Evolutionary conservation across 2,113 vertebrate genomes (phyloP), one percentile per base, ranked within the genome.

Genomic region (Helogale parvula): DNA sequence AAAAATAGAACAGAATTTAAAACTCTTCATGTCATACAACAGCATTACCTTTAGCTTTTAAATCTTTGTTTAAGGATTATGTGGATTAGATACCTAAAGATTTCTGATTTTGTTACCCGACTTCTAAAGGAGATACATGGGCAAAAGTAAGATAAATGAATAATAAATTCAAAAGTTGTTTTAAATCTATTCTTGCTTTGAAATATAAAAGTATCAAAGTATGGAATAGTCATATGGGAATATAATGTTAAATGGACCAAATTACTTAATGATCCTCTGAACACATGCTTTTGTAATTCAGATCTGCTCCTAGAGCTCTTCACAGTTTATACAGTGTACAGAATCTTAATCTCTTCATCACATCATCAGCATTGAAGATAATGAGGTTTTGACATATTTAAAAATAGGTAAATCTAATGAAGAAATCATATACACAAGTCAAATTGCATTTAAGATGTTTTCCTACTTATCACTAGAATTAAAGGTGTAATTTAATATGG

Each of bases 371-470:
- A 93, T 97, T 97, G 50, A 69, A 74, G 68, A 79, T 96, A 96
- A 98, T 89, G 82, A 97, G 86, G 77, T 82, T 97, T 93, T 94
- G 95, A 93, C 86, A 93, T 92, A 82, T 74, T 71, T 94, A 86
- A 97, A 97, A 91, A 25, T 54, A 54, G 45, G 68, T 72, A 97
- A 97, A 97, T 69, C 76, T 96, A 97, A 97, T 97, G 95, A 86
- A 94, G 77, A 97, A 96, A 94, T 52, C 47, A 92, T 93, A 98
- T 82, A 96, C 86, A 95, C 81, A 97, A 97, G 92, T 96, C 91
- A 98, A 93, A 98, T 97, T 97, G 85, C 63, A 92, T 96, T 96
- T 96, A 91, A 77, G 68, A 97, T 94, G 92, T 93, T 97, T 97
- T 86, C 85, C 85, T 95, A 93, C 82, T 98, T 95, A 96, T 96